phyloP scores from a whole-genome alignment of 2,113 vertebrate species.

The Callionymus lyra region DNA sequence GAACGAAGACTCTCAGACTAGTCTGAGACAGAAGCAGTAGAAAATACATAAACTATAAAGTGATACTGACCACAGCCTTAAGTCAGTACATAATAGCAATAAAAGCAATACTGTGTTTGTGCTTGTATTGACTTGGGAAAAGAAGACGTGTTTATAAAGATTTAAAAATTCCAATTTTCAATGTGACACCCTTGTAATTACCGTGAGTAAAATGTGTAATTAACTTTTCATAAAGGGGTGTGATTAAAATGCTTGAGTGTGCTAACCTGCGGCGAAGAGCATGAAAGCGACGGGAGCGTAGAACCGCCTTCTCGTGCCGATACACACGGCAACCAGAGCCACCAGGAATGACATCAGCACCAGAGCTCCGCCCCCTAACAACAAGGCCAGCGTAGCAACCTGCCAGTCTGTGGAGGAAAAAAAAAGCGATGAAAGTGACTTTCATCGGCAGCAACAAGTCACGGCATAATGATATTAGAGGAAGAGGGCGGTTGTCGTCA shows the following conservation, averaged over 20 bases:
- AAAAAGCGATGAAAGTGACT: neutral
- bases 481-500: slow-evolving; percentile 15
- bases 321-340: slow-evolving; percentile 89
- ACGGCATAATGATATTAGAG: neutral
- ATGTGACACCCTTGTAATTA: too few species aligned
- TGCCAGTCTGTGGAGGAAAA: slow-evolving; percentile 78
- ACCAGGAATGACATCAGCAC: slow-evolving; percentile 93
- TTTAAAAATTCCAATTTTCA: too few species aligned
- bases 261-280: slow-evolving; percentile 86
- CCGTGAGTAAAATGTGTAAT: too few species aligned
- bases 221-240: neutral
- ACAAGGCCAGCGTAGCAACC: slow-evolving; percentile 88
- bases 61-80: neutral
- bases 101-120: too few species aligned
- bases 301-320: slow-evolving; percentile 85
- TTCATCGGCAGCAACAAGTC: neutral
- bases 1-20: too few species aligned
- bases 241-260: slow-evolving; percentile 37
- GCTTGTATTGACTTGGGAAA: too few species aligned
- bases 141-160: too few species aligned
- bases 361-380: slow-evolving; percentile 86
- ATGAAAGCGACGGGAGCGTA: slow-evolving; percentile 91
- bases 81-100: neutral
- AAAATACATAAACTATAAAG: neutral
- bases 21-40: too few species aligned